These are phyloP conservation scores for Drosophila asahinai DNA, from an alignment of 1,140 invertebrate species.

Conservation along the genomic window DNA sequence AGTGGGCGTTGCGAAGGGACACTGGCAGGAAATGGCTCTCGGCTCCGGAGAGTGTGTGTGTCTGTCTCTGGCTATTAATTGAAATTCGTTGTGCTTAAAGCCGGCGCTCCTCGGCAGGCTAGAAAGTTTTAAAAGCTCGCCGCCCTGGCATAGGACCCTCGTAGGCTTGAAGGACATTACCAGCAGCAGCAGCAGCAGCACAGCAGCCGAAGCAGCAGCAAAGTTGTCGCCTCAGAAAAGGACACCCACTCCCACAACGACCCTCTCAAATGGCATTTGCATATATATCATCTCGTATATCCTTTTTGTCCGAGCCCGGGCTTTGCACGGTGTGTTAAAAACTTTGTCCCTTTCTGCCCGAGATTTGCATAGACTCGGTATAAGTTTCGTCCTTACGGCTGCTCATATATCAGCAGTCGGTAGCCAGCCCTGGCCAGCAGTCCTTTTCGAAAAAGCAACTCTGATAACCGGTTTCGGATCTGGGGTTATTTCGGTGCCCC, in stretches of 20 bases:
- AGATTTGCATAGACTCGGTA: conserved; percentile 47
- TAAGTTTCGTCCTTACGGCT: conserved; percentile 17
- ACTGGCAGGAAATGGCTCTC: conserved; percentile 63
- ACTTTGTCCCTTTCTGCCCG: conserved; percentile 57
- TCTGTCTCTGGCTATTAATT: conserved; percentile 75
- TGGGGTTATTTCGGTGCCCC: conserved; percentile 39
- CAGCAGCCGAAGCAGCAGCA: conserved; percentile 58
- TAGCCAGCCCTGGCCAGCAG: conserved; percentile 3
- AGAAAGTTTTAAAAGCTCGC: conserved; percentile 72
- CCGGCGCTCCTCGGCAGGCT: conserved; percentile 19
- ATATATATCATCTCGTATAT: conserved; percentile 76
- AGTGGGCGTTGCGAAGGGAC: conserved; percentile 29
- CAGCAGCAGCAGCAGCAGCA: conserved; percentile 66
- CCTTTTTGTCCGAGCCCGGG: conserved; percentile 59
- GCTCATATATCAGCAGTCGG: conserved; percentile 44
- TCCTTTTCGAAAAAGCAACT: conserved; percentile 33
- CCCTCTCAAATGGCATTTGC: conserved; percentile 60
- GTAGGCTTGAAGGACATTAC: conserved; percentile 75
- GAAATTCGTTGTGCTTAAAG: conserved; percentile 80
- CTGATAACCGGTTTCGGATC: conserved; percentile 63
- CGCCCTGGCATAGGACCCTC: conserved; percentile 20
- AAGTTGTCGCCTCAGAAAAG: conserved; percentile 63
- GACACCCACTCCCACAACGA: conserved; percentile 5
- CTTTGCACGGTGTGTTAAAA: conserved; percentile 66
- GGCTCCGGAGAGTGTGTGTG: conserved; percentile 32